Conservation (phyloP, 2,888 invertebrate genomes). For the Parnassius glacialis region DNA sequence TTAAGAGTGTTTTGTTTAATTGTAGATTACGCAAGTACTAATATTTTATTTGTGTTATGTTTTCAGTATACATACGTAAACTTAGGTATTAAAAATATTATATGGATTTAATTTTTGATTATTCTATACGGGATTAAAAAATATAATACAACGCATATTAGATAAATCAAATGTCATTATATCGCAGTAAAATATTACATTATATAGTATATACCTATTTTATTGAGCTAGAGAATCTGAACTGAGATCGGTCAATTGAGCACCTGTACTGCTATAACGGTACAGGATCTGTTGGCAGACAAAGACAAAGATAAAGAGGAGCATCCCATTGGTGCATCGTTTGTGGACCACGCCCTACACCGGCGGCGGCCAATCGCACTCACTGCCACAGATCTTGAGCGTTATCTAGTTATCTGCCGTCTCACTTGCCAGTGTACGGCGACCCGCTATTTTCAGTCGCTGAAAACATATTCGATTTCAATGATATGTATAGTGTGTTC, state of each 20-base stretch:
- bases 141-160: too few species aligned
- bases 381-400: conserved; percentile 78
- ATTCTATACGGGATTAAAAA: too few species aligned
- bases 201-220: too few species aligned
- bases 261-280: conserved; percentile 34
- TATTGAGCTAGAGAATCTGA: background rate
- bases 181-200: too few species aligned
- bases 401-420: conserved; percentile 79
- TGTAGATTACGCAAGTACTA: too few species aligned
- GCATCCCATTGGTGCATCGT: conserved; percentile 83
- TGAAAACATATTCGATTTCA: conserved; percentile 31
- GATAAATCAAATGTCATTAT: too few species aligned
- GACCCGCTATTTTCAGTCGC: conserved; percentile 64
- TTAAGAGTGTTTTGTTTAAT: too few species aligned
- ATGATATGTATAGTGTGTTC: background rate
- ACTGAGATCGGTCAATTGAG: conserved; percentile 8
- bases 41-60: too few species aligned
- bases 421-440: conserved; percentile 65
- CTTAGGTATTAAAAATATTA: too few species aligned
- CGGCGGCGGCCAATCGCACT: conserved; percentile 61
- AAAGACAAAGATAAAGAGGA: conserved; percentile 79
- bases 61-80: too few species aligned
- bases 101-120: too few species aligned
- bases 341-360: conserved; percentile 69
- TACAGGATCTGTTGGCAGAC: conserved; percentile 77